Base-by-base conservation (phyloP, 2,113 vertebrate species). In the Erpornis zantholeuca region DNA sequence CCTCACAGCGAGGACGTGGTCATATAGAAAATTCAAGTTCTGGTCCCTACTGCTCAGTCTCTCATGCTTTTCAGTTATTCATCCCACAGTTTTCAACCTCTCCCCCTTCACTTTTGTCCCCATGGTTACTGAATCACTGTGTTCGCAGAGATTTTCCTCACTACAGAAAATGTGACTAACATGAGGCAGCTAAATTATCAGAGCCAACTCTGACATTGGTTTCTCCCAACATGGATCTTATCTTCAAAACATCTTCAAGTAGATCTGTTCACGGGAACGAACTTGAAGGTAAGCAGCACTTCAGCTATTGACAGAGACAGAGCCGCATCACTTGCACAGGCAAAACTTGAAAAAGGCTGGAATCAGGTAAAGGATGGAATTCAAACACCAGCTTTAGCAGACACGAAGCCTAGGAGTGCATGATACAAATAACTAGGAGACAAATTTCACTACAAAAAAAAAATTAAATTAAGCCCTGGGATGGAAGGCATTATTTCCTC, bases 61-160 rank as follows among this genome's bases (percentile, higher is more conserved):
- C 45, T 95, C 68, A 65, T 79, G 90, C 78, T 95, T 94, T 88
- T 86, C 84, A 66, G 65, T 94, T 90, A 94, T 94, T 96, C 90
- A 94, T 87, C 50, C 70, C 59, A 84, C 81, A 92, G 59, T 91
- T 94, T 88, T 86, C 78, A 93, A 96, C 86, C 88, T 88, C 82
- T 91, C 54, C 87, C 90, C 85, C 78, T 94, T 94, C 77, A 82
- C 82, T 97, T 95, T 92, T 96, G 93, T 95, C 91, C 92, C 95
- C 92, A 96, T 93, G 90, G 92, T 95, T 97, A 96, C 96, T 83
- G 91, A 92, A 95, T 89, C 92, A 89, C 45, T 92, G 75, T 78
- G 75, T 56, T 95, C 10, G 0, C 86, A 90, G 92, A 96, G 80
- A 84, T 86, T 91, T 95, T 95, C 94, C 90, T 91, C 86, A 61